A percentile compares a stretch with the other conserved stretches of the same genome.
Conservation (phyloP, 2,113 vertebrate species). For the Chloropsis cyanopogon region DNA sequence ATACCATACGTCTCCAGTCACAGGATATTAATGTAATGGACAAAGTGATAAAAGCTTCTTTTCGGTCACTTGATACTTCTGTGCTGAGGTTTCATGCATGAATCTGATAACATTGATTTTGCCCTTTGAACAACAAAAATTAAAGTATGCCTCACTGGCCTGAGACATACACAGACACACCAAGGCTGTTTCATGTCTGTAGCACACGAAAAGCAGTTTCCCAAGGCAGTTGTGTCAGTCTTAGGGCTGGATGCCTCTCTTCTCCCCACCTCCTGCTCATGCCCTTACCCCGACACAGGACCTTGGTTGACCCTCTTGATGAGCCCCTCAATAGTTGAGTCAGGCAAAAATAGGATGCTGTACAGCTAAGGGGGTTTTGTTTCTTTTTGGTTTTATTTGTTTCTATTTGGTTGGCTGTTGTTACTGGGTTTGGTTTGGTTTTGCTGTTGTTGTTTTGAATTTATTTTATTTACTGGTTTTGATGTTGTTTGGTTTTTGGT, state of each 20-base stretch:
- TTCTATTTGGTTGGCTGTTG: neutral
- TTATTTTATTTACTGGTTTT: neutral
- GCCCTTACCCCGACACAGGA: neutral
- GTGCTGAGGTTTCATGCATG: neutral
- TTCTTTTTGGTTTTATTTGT: neutral
- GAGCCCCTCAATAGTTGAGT: neutral
- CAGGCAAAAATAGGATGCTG: neutral
- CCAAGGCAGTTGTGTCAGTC: neutral
- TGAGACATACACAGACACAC: rapidly evolving
- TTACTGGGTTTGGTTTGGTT: neutral
- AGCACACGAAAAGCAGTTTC: neutral
- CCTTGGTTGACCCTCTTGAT: neutral
- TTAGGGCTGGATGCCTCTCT: neutral
- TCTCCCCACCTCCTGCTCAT: neutral
- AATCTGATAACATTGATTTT: neutral
- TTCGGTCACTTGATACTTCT: neutral
- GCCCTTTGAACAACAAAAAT: neutral
- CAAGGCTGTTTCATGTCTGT: neutral
- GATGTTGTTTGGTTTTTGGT: neutral
- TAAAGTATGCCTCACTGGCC: neutral
- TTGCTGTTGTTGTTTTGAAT: neutral
- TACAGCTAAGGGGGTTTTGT: neutral
- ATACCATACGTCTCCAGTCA: neutral
- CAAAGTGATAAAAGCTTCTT: neutral
- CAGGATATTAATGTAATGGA: neutral